Percentiles rank a stretch among this genome's conserved stretches.
Evolutionary conservation across 1,140 invertebrate species (phyloP).

Genomic region (Drosophila pachea): DNA sequence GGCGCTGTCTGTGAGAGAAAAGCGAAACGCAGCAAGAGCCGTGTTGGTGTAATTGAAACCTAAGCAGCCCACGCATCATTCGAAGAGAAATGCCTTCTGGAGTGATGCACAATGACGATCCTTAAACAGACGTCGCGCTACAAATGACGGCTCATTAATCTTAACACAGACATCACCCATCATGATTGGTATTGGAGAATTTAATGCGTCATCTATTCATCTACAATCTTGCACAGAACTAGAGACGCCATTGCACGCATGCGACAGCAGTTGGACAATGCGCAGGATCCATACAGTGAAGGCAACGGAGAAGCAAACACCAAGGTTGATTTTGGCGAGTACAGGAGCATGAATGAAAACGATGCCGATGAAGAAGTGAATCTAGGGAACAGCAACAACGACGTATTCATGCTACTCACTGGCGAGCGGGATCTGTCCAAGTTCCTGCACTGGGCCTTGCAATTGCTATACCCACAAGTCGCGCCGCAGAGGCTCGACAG

Average conservation of each 20-base stretch:
- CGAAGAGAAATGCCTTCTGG: slow-evolving; percentile 44
- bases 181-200: slow-evolving; percentile 4
- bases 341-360: background rate
- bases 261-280: slow-evolving; percentile 46
- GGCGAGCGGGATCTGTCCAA: slow-evolving; percentile 71
- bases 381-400: slow-evolving; percentile 44
- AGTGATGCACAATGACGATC: slow-evolving; percentile 56
- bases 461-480: slow-evolving; percentile 53
- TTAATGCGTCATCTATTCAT: slow-evolving; percentile 15
- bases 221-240: slow-evolving; percentile 38
- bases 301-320: slow-evolving; percentile 2
- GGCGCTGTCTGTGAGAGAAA: slow-evolving; percentile 23
- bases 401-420: slow-evolving; percentile 66
- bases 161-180: slow-evolving; percentile 32
- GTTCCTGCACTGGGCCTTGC: slow-evolving; percentile 73
- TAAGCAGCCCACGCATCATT: slow-evolving; percentile 52
- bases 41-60: slow-evolving; percentile 58
- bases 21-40: slow-evolving; percentile 37
- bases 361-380: slow-evolving; percentile 30
- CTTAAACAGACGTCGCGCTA: slow-evolving; percentile 51
- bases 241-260: slow-evolving; percentile 57
- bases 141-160: slow-evolving; percentile 62
- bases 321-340: background rate
- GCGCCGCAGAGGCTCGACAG: slow-evolving; percentile 25
- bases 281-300: slow-evolving; percentile 37